Evolutionary conservation across 2,888 invertebrate species (phyloP), one percentile per base, ranked within the genome.

Genomic region (Ectemnius lituratus): DNA sequence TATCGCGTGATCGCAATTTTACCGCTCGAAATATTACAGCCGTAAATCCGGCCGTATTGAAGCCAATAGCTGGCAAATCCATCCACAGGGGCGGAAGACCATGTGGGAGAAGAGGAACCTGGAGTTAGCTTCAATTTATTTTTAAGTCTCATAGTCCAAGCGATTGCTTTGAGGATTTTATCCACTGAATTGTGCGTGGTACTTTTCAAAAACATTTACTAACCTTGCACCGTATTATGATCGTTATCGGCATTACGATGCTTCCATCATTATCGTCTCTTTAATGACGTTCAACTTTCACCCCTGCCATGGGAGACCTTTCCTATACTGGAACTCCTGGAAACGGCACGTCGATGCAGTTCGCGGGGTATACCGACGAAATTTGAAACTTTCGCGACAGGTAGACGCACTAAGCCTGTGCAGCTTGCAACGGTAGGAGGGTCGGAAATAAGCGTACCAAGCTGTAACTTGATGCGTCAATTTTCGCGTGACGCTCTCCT

Each of bases 81-180:
- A 6, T 5, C 14, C 20, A 27, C 8, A 27, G 23, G 16, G 28
- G 56, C 23, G 69, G 62, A 72, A 72, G 59, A 57, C 47, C 62
- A n/a, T 27, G 60, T 47, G 67, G 47, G 28, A 59, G 16, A 45
- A 59, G 16, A 45, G 6, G 27, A 28, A 11, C 23, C 20, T 14
- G 18, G 6, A n/a, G 56, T 67, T 72, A 18, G 28, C 47, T 60
- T 47, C 61, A 28, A 74, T 74, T 72, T 58, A 67, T 60, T 57
- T 64, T 28, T 20, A 63, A 67, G 37, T 64, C 59, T 49, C 14
- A 16, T 58, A 27, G 18, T 16, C 5, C 28, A 11, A 52, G 49
- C 59, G 59, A 64, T 60, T 14, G 52, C 52, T 52, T 52, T 52
- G 52, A 52, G 52, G 16, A 52, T 52, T 52, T 52, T 52, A 52